Percentiles rank a stretch among this genome's conserved stretches.
Conservation (phyloP, 2,888 invertebrate genomes). For the Drosophila trichaetosa region DNA sequence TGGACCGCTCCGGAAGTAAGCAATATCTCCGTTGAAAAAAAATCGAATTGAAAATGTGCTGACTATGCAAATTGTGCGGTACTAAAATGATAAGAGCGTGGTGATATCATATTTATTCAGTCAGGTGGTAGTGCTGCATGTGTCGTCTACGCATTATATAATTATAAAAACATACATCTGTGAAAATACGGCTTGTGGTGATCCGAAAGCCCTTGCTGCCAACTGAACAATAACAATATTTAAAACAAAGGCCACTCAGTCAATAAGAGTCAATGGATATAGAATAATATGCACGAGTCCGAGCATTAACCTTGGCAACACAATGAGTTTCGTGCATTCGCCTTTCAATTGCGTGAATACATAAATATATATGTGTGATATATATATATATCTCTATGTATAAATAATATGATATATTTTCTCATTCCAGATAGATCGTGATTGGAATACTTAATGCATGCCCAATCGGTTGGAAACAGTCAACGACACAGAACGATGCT, state of each 20-base stretch:
- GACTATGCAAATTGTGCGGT: constrained; percentile 14
- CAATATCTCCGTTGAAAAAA: constrained; percentile 27
- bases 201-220: constrained; percentile 18
- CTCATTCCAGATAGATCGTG: constrained; percentile 43
- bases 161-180: constrained; percentile 49
- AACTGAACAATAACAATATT: constrained; percentile 31
- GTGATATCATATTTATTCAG: constrained; percentile 44
- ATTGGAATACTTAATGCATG: constrained; percentile 33
- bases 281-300: constrained; percentile 19
- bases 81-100: constrained; percentile 22
- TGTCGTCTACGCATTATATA: constrained; percentile 66
- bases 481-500: constrained; percentile 52
- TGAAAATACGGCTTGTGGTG: constrained; percentile 46
- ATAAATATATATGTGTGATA: constrained; percentile 12
- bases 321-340: constrained; percentile 54
- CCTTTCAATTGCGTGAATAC: constrained; percentile 37
- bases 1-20: constrained; percentile 43
- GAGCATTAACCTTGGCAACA: constrained; percentile 46
- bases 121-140: constrained; percentile 49
- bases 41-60: constrained; percentile 10
- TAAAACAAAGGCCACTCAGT: constrained; percentile 23
- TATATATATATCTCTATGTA: background rate
- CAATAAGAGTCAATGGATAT: constrained; percentile 15
- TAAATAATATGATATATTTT: constrained; percentile 40
- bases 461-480: constrained; percentile 42